Conservation (phyloP, 2,888 invertebrate genomes). For the Amblyjoppa fuscipennis region DNA sequence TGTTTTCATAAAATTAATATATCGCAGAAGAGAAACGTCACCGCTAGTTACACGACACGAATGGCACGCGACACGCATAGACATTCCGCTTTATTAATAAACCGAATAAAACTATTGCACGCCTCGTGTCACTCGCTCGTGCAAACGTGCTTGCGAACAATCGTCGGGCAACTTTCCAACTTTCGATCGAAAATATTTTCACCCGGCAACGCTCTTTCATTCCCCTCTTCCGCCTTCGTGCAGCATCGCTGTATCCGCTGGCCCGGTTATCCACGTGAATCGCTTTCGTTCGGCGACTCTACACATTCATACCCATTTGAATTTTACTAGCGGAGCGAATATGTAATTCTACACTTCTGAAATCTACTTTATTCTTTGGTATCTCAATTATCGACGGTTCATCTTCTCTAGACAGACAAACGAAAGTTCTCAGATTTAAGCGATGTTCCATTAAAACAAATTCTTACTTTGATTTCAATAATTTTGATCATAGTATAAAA, state of each 20-base stretch:
- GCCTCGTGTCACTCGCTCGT: slow-evolving; percentile 25
- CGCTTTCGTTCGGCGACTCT: background rate
- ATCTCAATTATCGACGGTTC: background rate
- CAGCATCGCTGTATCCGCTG: background rate
- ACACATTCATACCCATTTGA: background rate
- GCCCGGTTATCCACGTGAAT: slow-evolving; percentile 21
- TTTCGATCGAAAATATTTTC: slow-evolving; percentile 59
- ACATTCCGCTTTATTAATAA: slow-evolving; percentile 65
- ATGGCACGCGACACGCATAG: background rate
- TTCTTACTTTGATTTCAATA: too few relatives aligned
- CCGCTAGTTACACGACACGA: slow-evolving; percentile 18
- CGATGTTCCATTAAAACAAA: too few relatives aligned
- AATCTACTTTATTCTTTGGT: too few relatives aligned
- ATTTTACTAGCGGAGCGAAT: slow-evolving; percentile 1
- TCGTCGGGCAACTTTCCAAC: slow-evolving; percentile 62
- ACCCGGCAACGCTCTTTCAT: slow-evolving; percentile 26
- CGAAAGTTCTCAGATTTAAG: too few relatives aligned
- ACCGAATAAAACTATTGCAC: slow-evolving; percentile 39
- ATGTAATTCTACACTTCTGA: too few relatives aligned
- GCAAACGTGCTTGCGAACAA: slow-evolving; percentile 56
- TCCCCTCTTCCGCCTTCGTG: background rate
- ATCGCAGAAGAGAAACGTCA: background rate
- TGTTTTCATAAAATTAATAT: too few relatives aligned
- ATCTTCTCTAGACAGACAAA: background rate
- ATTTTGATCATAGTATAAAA: too few relatives aligned